phyloP scores from a whole-genome alignment of 2,113 vertebrate species.

The Danio rerio region DNA sequence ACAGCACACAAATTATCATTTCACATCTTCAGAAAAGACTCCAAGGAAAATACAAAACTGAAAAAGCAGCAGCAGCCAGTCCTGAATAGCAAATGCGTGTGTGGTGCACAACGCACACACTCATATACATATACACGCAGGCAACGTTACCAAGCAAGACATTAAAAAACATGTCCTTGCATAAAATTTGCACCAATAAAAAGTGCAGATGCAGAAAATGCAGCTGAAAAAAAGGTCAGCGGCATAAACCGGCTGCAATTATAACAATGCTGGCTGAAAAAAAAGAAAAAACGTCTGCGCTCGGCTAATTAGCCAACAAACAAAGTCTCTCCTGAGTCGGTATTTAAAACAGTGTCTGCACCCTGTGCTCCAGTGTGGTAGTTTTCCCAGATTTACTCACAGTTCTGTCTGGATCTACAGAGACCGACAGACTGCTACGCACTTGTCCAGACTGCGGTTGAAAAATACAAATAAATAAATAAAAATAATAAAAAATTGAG shows the following conservation, averaged over 20 bases:
- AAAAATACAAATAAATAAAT: conserved; percentile 45
- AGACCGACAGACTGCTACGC: conserved; percentile 28
- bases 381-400: conserved; percentile 29
- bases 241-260: conserved; percentile 32
- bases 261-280: conserved; percentile 50
- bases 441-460: conserved; percentile 39
- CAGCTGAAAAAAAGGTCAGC: conserved; percentile 50
- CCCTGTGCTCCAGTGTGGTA: conserved; percentile 18
- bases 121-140: background rate
- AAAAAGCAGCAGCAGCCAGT: conserved; percentile 36
- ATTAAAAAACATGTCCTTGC: conserved; percentile 48
- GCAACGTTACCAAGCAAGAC: conserved; percentile 31
- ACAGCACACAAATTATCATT: conserved; percentile 47
- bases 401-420: conserved; percentile 40
- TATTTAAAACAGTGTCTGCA: conserved; percentile 36
- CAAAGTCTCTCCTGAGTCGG: conserved; percentile 40
- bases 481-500: conserved; percentile 51
- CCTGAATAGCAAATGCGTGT: conserved; percentile 36
- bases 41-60: conserved; percentile 48
- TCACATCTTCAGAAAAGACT: conserved; percentile 49
- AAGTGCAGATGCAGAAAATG: conserved; percentile 47
- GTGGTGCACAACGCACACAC: background rate
- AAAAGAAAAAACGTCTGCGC: conserved; percentile 15
- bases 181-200: conserved; percentile 50
- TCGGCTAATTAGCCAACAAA: conserved; percentile 52